Evolutionary conservation across 92 coral and sea anemone genomes (phyloP), one percentile per base, ranked within the genome.

Genomic region (Parazoanthus atlanticus): DNA sequence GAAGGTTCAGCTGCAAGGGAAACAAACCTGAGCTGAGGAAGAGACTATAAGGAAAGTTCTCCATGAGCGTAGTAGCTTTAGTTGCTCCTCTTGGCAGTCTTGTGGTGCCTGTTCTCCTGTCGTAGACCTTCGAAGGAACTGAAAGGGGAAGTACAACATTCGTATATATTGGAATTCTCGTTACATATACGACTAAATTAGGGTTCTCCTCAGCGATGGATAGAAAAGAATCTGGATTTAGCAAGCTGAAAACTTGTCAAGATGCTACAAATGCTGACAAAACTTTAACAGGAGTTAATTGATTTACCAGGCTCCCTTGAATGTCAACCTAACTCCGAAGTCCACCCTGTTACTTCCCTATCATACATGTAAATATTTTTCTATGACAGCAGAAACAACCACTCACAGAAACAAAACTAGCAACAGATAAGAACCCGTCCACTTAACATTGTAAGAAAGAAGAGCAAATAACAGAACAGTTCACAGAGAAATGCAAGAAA

Each of bases 21-120:
- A 8, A 64, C 80, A 33, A 31, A 94, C 98, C 96, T 94, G 97
- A 79, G 89, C 70, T 13, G 96, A 88, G 17, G 97, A 92, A 15
- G 94, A 90, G 11, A 97, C 96, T 12, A 97, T 90, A 41, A 95
- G 92, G 65, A 95, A 95, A 1, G 98, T 90, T 83, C 97, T 94
- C 99, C 99, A 97, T 1, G 99, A 94, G 36, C 98, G 88, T 30
- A 97, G 97, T 52, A 97, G 78, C 76, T 91, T 94, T 23, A 97
- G 93, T 34, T 86, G 89, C 40, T 91, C 96, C 25, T 86, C 88
- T 11, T n/a, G 70, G 49, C 69, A 64, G 43, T 86, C 80, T 38
- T 13, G 76, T 7, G 34, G 9, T 38, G 56, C 13, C 76, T 67
- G 64, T 66, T 82, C 76, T 46, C 34, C 75, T 11, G 76, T 70